Base-by-base conservation (phyloP, 2,113 vertebrate species). In the Syngnathus scovelli region DNA sequence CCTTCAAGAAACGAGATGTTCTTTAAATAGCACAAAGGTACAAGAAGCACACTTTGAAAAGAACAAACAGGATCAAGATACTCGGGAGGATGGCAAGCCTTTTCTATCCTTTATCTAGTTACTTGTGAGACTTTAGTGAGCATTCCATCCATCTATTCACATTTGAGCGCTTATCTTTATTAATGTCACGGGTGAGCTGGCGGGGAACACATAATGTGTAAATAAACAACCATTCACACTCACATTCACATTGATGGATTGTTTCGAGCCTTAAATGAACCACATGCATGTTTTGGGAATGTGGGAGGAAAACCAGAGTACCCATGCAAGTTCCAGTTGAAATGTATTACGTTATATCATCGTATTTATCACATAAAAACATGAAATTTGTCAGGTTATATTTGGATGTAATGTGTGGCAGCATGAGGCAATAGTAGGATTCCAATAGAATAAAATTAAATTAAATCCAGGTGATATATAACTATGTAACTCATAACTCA, bases 1-100 rank as follows among this genome's bases (percentile, higher is more conserved):
- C 63, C 74, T 67, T 61, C 46, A 36, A 66, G 23, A 63, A 74
- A 39, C 64, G 54, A 76, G 72, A 61, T 60, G 11, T 64, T 72
- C 70, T 76, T 23, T 70, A 86, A 88, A 87, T 80, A 83, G 75
- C 77, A 71, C 67, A 67, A 46, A 2, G 7, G 7, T 23, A 52
- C 48, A 61, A 49, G n/a, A 78, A 62, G 16, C 36, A 67, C 49
- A 38, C 48, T 62, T 79, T 77, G 51, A 68, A 38, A 41, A 21
- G 33, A 65, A 52, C 49, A 75, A 36, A 78, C 71, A 68, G 27
- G 49, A n/a, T 52, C 49, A n/a, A 52, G 18, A 60, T 64, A 10
- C 70, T 74, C 41, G 11, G 41, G 44, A 15, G n/a, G 55, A 52
- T 39, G 7, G 49, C n/a, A 73, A 36, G 21, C 33, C 15, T 67